Percentiles rank a stretch among this genome's conserved stretches.
Conservation (phyloP, 2,797 vertebrate genomes). For the Acanthurus tractus region DNA sequence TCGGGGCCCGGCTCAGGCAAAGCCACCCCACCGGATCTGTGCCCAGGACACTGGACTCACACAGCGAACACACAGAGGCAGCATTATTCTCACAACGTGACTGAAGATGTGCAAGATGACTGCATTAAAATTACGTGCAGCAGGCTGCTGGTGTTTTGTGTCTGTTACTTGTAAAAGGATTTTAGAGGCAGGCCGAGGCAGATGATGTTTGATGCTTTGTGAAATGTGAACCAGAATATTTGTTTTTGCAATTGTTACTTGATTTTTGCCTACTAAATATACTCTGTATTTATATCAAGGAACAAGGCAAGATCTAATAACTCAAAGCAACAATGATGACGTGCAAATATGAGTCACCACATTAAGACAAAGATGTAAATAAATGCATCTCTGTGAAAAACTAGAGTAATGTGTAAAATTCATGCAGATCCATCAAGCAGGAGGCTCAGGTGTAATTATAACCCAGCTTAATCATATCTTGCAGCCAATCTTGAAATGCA, state of each 20-base stretch:
- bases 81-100: conserved; percentile 75
- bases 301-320: conserved; percentile 4
- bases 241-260: background rate
- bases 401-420: conserved; percentile 1
- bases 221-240: background rate
- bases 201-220: conserved; percentile 1
- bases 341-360: background rate
- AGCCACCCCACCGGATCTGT: conserved; percentile 75
- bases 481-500: conserved; percentile 25
- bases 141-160: conserved; percentile 22
- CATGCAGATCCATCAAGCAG: conserved; percentile 20
- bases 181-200: conserved; percentile 3
- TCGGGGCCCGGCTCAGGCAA: conserved; percentile 56
- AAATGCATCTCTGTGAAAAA: background rate
- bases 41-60: conserved; percentile 72
- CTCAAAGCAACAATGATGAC: background rate
- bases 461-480: conserved; percentile 41
- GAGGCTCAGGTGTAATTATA: conserved; percentile 17
- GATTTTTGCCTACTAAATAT: background rate
- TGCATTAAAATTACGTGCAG: conserved; percentile 48
- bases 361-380: conserved; percentile 17
- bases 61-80: conserved; percentile 68
- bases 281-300: background rate
- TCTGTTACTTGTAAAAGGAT: conserved; percentile 22
- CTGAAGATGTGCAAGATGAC: conserved; percentile 70